phyloP scores from a whole-genome alignment of 1,140 invertebrate genomes.

The Scaptodrosophila lebanonensis region DNA sequence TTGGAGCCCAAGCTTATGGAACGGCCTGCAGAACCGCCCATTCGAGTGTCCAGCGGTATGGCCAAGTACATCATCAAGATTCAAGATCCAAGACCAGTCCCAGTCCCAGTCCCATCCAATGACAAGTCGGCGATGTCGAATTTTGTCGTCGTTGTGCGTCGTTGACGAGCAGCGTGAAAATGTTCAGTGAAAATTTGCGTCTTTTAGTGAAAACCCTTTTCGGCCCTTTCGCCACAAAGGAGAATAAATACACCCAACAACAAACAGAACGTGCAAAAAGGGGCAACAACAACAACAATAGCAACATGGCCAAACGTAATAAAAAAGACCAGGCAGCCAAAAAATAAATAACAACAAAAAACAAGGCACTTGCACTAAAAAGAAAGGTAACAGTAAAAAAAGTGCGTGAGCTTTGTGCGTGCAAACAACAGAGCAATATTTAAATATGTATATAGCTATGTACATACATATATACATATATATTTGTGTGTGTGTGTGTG shows the following conservation, averaged over 20 bases:
- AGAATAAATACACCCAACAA: background rate
- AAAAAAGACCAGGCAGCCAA: constrained; percentile 16
- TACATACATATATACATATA: background rate
- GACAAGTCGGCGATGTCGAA: constrained; percentile 24
- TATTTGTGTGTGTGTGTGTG: constrained; percentile 1
- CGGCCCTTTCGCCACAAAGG: background rate
- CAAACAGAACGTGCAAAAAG: constrained; percentile 53
- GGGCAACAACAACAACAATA: constrained; percentile 33
- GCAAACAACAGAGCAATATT: too few species aligned
- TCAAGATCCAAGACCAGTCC: too few species aligned
- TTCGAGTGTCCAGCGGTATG: constrained; percentile 22
- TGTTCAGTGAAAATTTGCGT: constrained; percentile 22
- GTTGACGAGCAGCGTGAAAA: constrained; percentile 45
- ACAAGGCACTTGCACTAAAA: background rate
- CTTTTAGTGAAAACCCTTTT: constrained; percentile 32
- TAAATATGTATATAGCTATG: too few species aligned
- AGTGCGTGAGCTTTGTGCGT: constrained; percentile 40
- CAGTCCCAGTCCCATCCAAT: too few species aligned
- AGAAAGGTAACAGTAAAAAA: background rate
- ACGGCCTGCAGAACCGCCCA: constrained; percentile 63
- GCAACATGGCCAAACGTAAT: constrained; percentile 13
- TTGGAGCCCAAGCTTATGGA: constrained; percentile 77
- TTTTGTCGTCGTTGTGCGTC: constrained; percentile 7
- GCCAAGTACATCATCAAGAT: constrained; percentile 1
- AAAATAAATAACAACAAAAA: background rate